phyloP scores from a whole-genome alignment of 2,888 invertebrate genomes.

The Agriopis leucophaearia region DNA sequence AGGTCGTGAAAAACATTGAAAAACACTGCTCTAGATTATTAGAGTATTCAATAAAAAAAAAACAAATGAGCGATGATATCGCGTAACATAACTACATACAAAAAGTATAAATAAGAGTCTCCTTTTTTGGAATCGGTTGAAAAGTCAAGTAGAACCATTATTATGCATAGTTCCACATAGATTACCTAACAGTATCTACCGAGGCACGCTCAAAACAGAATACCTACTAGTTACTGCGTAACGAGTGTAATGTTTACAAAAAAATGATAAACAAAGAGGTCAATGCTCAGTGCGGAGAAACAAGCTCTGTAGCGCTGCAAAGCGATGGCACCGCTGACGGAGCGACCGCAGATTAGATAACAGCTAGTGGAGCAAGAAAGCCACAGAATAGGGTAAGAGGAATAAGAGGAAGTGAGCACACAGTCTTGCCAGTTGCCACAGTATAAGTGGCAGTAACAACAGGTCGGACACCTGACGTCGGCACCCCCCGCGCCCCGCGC shows the following conservation, averaged over 20 bases:
- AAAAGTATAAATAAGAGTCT: too few species aligned
- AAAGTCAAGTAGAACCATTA: too few species aligned
- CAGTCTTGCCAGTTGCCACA: slow-evolving; percentile 21
- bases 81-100: too few species aligned
- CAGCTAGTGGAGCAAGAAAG: slow-evolving; percentile 6
- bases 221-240: slow-evolving; percentile 28
- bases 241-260: slow-evolving; percentile 63
- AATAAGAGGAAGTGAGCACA: slow-evolving; percentile 7
- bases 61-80: too few species aligned
- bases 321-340: slow-evolving; percentile 65
- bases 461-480: slow-evolving; percentile 83
- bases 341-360: slow-evolving; percentile 27
- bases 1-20: too few species aligned
- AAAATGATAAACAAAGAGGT: slow-evolving; percentile 82
- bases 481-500: slow-evolving; percentile 62
- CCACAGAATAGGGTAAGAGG: slow-evolving; percentile 6
- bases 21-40: too few species aligned
- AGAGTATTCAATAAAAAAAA: too few species aligned
- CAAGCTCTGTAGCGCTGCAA: slow-evolving; percentile 72
- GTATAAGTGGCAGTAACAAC: slow-evolving; percentile 36
- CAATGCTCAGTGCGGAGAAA: slow-evolving; percentile 69
- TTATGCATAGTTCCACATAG: slow-evolving; percentile 27
- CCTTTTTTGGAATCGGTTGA: too few species aligned
- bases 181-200: slow-evolving; percentile 28
- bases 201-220: slow-evolving; percentile 10